These are phyloP conservation scores for Heterohyrax brucei DNA, from an alignment of 2,797 vertebrate species.

Conservation along the genomic window DNA sequence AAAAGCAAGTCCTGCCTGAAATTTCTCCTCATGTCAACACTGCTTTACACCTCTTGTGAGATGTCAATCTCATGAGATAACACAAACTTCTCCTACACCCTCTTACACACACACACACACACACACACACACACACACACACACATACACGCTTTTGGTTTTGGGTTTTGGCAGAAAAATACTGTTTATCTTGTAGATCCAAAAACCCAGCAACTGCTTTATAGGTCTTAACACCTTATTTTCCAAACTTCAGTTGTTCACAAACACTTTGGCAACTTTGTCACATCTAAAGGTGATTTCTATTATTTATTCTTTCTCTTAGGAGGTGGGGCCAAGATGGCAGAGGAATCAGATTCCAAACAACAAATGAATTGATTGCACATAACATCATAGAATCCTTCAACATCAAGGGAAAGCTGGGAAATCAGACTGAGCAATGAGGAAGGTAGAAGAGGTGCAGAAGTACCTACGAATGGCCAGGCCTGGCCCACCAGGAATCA, in stretches of 20 bases:
- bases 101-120: background rate
- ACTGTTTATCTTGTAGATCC: accelerated
- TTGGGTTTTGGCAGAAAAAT: background rate
- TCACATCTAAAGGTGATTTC: background rate
- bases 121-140: background rate
- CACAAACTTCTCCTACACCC: background rate
- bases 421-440: too few species aligned
- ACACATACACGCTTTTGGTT: background rate
- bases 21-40: background rate
- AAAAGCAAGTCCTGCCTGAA: background rate
- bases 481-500: too few species aligned
- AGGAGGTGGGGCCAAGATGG: too few species aligned
- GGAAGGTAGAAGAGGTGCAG: too few species aligned
- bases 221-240: background rate
- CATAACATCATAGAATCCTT: too few species aligned
- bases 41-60: accelerated
- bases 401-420: too few species aligned
- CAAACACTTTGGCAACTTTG: background rate
- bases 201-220: background rate
- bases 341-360: too few species aligned
- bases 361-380: too few species aligned
- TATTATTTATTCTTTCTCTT: background rate
- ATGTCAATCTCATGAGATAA: background rate
- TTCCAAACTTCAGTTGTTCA: background rate
- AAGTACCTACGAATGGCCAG: too few species aligned